A percentile compares a stretch with the other conserved stretches of the same genome.
phyloP scores from a whole-genome alignment of 2,888 invertebrate genomes.

The Athrips mouffetella region DNA sequence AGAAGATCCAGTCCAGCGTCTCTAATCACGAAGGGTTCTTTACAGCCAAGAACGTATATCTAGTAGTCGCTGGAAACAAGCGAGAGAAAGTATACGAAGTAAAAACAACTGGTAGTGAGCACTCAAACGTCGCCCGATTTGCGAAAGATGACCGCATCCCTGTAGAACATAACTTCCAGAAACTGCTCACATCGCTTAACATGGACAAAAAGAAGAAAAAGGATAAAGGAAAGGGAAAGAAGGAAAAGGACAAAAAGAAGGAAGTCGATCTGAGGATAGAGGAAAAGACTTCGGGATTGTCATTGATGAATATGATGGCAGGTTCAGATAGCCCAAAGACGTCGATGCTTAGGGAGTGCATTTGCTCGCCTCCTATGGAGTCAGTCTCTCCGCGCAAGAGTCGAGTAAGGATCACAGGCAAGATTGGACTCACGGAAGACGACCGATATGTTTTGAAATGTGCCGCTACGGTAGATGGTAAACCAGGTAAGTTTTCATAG shows the following conservation, averaged over 20 bases:
- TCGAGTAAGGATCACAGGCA: constrained; percentile 51
- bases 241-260: constrained; percentile 22
- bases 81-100: constrained; percentile 48
- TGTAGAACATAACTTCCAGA: constrained; percentile 35
- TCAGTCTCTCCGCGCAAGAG: constrained; percentile 29
- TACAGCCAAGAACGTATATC: constrained; percentile 41
- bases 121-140: constrained; percentile 23
- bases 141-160: constrained; percentile 38
- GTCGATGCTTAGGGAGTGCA: background rate
- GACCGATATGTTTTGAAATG: constrained; percentile 57
- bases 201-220: constrained; percentile 52
- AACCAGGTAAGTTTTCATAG: constrained; percentile 40
- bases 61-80: constrained; percentile 41
- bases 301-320: constrained; percentile 5
- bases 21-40: constrained; percentile 47
- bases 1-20: constrained; percentile 36
- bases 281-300: background rate
- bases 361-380: background rate
- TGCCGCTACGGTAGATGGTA: constrained; percentile 52
- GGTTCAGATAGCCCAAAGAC: background rate
- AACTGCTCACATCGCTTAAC: constrained; percentile 41
- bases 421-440: constrained; percentile 49
- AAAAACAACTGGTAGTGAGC: constrained; percentile 48
- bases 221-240: constrained; percentile 34
- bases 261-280: background rate